Evolutionary conservation across 2,797 vertebrate species (phyloP).

Genomic region (Hypotaenidia philippensis): DNA sequence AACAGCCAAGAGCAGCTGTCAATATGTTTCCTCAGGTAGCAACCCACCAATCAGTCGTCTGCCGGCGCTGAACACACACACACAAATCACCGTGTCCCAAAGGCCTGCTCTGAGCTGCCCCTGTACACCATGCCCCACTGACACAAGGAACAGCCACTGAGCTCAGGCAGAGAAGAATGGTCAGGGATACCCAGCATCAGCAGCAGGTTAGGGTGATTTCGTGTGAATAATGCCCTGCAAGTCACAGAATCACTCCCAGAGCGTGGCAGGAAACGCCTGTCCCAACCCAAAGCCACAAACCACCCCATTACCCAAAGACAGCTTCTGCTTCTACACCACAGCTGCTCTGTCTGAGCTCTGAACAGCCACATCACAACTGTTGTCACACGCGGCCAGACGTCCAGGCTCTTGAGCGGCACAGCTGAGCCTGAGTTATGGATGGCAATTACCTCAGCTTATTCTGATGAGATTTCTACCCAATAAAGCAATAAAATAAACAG

Average conservation of each 20-base stretch:
- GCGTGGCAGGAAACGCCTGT: rapidly evolving
- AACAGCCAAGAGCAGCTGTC: not conserved
- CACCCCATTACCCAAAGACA: rapidly evolving
- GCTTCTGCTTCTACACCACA: rapidly evolving
- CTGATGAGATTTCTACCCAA: not conserved
- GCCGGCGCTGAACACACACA: not conserved
- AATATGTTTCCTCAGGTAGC: not conserved
- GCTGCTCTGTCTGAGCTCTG: rapidly evolving
- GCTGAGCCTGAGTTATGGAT: not conserved
- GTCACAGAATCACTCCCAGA: rapidly evolving
- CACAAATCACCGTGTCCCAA: rapidly evolving
- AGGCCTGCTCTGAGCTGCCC: not conserved
- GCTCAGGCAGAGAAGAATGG: rapidly evolving
- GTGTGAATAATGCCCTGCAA: rapidly evolving
- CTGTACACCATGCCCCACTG: not conserved
- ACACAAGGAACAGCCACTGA: not conserved
- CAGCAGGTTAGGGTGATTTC: not conserved
- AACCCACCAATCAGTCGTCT: not conserved
- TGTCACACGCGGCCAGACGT: not conserved
- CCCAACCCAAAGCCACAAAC: not conserved
- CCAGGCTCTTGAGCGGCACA: not conserved
- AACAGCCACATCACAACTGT: not conserved
- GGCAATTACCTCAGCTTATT: not conserved
- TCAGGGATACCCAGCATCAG: rapidly evolving
- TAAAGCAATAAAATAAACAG: not conserved